Conservation (phyloP, 2,113 vertebrate species). For the Poicephalus gulielmi region DNA sequence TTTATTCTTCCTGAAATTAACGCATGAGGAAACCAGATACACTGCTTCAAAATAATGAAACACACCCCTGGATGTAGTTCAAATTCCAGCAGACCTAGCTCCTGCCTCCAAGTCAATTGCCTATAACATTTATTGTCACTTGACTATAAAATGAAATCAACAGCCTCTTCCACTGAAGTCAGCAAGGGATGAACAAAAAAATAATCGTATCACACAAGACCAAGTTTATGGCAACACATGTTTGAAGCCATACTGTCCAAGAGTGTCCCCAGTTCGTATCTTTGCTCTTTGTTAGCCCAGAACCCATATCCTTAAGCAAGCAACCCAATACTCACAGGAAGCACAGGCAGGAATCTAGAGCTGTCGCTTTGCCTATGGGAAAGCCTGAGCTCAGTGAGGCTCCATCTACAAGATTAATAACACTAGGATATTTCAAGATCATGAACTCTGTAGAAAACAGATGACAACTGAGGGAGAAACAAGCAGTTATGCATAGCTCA, state of each 20-base stretch:
- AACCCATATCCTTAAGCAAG: background rate
- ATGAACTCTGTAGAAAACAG: background rate
- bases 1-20: background rate
- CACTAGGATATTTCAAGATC: background rate
- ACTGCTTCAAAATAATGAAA: background rate
- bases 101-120: background rate
- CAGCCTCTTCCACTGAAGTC: background rate
- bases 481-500: background rate
- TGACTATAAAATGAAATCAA: background rate
- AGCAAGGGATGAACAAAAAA: background rate
- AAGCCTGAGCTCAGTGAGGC: background rate
- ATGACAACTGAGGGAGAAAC: background rate
- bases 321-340: background rate
- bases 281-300: background rate
- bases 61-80: background rate
- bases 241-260: background rate
- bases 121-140: background rate
- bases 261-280: background rate
- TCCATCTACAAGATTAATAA: background rate
- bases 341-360: background rate
- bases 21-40: background rate
- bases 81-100: background rate
- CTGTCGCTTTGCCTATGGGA: background rate
- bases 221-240: background rate
- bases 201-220: fast-evolving